Conservation (phyloP, 2,113 vertebrate genomes). For the Dasypus novemcinctus region DNA sequence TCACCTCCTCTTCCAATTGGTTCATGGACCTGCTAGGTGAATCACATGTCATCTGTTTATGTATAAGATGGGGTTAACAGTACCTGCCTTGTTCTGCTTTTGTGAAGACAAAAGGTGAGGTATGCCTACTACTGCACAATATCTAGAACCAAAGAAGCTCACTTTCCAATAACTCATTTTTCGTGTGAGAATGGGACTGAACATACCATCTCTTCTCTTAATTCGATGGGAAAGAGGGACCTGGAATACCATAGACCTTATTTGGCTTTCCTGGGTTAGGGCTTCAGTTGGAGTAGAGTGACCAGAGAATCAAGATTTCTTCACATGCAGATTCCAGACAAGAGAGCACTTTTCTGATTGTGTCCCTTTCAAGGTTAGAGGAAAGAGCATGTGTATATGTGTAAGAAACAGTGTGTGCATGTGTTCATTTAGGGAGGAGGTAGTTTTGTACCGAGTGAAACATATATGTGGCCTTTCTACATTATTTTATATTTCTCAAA, state of each 20-base stretch:
- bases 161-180: background rate
- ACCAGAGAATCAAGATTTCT: background rate
- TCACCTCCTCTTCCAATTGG: background rate
- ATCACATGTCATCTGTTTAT: background rate
- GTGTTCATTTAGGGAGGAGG: background rate
- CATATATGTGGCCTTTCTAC: background rate
- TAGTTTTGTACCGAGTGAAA: background rate
- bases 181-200: background rate
- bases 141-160: background rate
- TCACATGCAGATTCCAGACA: background rate
- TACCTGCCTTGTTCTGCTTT: background rate
- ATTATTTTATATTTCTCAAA: background rate
- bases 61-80: background rate
- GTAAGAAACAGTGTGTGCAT: accelerated
- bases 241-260: background rate
- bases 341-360: background rate
- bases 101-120: background rate
- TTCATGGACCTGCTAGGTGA: background rate
- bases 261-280: background rate
- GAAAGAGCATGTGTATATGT: background rate
- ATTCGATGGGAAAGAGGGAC: background rate
- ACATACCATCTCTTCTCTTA: background rate
- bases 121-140: background rate
- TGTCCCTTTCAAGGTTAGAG: background rate
- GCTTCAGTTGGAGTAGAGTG: background rate